Percentiles rank a stretch among this genome's conserved stretches.
These are phyloP conservation scores for Ochropleura leucogaster DNA, from an alignment of 2,888 invertebrate genomes.

Conservation along the genomic window DNA sequence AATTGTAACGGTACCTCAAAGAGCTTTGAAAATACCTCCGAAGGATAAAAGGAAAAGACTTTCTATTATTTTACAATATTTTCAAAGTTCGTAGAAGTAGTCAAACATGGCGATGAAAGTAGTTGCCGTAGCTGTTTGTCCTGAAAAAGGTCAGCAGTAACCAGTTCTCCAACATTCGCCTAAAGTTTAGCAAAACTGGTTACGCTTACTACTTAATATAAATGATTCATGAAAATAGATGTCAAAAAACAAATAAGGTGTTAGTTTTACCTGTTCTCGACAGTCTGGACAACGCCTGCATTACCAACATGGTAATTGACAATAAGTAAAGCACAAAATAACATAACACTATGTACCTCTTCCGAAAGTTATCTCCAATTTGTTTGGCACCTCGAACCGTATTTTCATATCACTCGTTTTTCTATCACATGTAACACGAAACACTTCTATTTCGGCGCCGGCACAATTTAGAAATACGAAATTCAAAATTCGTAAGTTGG, in stretches of 20 bases:
- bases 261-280: slow-evolving; percentile 60
- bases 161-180: slow-evolving; percentile 48
- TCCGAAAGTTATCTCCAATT: slow-evolving; percentile 88
- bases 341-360: slow-evolving; percentile 79
- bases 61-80: slow-evolving; percentile 36
- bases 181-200: slow-evolving; percentile 51
- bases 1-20: slow-evolving; percentile 46
- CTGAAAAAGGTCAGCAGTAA: slow-evolving; percentile 49
- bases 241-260: slow-evolving; percentile 21
- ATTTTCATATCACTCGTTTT: slow-evolving; percentile 86
- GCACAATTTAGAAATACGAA: slow-evolving; percentile 60
- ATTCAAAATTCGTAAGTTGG: slow-evolving; percentile 66
- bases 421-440: slow-evolving; percentile 71
- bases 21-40: slow-evolving; percentile 29
- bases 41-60: slow-evolving; percentile 22
- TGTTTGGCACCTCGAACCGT: slow-evolving; percentile 89
- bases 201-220: slow-evolving; percentile 16
- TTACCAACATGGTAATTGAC: slow-evolving; percentile 57
- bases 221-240: slow-evolving; percentile 38
- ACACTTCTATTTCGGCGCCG: slow-evolving; percentile 69
- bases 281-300: slow-evolving; percentile 60
- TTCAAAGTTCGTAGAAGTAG: slow-evolving; percentile 35
- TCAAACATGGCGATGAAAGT: slow-evolving; percentile 29
- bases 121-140: slow-evolving; percentile 11
- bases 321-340: slow-evolving; percentile 65